Conservation (phyloP, 2,113 vertebrate species). For the Pholis gunnellus region DNA sequence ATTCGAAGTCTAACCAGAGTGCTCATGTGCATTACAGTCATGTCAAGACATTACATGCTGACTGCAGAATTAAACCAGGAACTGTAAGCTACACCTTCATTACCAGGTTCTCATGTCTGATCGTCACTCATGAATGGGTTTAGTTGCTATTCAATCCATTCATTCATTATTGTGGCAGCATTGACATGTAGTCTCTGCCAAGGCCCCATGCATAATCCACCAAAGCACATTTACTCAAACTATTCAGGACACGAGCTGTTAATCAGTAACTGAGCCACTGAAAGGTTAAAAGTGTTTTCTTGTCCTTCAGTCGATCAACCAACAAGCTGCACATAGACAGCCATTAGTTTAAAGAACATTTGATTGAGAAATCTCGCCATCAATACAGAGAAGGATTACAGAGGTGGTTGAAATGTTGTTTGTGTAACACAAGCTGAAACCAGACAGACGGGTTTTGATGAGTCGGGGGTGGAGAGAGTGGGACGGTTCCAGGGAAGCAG, state of each 20-base stretch:
- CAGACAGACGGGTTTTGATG: slow-evolving; percentile 78
- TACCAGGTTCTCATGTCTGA: neutral
- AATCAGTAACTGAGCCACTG: slow-evolving; percentile 57
- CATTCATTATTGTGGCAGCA: neutral
- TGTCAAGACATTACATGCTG: neutral
- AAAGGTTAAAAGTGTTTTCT: neutral
- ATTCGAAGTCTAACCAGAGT: neutral
- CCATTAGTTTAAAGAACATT: neutral
- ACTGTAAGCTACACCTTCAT: neutral
- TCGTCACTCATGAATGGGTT: neutral
- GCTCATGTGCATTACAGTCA: neutral
- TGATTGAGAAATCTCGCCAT: slow-evolving; percentile 18
- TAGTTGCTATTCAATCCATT: neutral
- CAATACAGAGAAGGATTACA: neutral
- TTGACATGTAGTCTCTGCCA: slow-evolving; percentile 16
- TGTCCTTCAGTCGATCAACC: neutral
- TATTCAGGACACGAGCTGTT: slow-evolving; percentile 40
- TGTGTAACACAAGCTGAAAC: slow-evolving; percentile 74
- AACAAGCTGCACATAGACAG: neutral
- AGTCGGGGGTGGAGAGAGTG: slow-evolving; percentile 65
- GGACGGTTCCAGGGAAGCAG: slow-evolving; percentile 11
- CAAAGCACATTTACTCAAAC: slow-evolving; percentile 38
- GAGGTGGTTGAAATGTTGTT: slow-evolving; percentile 21
- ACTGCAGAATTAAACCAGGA: neutral
- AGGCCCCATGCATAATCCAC: slow-evolving; percentile 3